Base-by-base conservation (phyloP, 2,888 invertebrate genomes). In the Hedya salicella region DNA sequence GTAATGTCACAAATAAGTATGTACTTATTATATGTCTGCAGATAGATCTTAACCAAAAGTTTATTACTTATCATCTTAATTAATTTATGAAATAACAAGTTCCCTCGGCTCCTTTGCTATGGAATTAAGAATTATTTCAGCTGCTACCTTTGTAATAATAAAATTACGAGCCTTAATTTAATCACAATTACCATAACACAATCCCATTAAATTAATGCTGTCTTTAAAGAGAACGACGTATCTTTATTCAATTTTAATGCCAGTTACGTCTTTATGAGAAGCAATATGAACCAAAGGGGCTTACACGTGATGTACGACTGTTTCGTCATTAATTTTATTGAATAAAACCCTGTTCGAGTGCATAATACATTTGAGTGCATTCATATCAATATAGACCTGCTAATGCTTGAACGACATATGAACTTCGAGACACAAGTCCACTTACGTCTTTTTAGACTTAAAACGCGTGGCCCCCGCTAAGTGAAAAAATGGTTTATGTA, bases 281-380 rank as follows among this genome's bases (percentile, higher is more conserved):
- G 17, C 5, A 42, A 32, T 14, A 36, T 17, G 19, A 49, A 52
- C 52, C 17, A n/a, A 52, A 46, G 44, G 59, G 59, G 59, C 57
- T 46, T 46, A 25, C 4, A 13, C 9, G 57, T 57, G 52, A 65
- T 53, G 52, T 30, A 59, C 25, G 59, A 36, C 54, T 1, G n/a
- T 19, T 60, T 48, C 0, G n/a, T 19, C 66, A 66, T 66, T 66
- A 61, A 46, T 61, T 54, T 54, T 61, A 66, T 60, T 61, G 66
- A 53, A 60, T 61, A 61, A 54, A 53, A 59, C 65, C 46, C 59
- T 46, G 48, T 42, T 40, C 40, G 69, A 74, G 72, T 76, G 73
- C 75, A 73, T 76, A 65, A 64, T 76, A 71, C 56, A 46, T 48
- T 54, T 61, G 67, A 75, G 69, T 68, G 73, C 70, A 68, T 73